Conservation (phyloP, 2,797 vertebrate genomes). For the Naso thynnoides region DNA sequence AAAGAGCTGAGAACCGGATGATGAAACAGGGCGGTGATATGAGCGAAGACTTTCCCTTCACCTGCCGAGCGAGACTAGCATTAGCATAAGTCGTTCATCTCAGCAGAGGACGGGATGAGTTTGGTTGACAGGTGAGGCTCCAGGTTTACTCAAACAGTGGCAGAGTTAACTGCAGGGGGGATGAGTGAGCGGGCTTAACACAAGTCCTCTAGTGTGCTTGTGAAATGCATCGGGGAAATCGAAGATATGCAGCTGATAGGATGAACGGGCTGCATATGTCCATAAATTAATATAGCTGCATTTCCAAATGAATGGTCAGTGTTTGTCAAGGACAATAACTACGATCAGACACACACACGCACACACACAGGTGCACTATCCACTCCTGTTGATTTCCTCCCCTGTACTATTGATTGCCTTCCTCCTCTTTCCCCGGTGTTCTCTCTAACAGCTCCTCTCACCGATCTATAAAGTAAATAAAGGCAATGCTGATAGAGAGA, state of each 20-base stretch:
- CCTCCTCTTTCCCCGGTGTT: slow-evolving; percentile 78
- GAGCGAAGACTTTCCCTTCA: slow-evolving; percentile 55
- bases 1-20: slow-evolving; percentile 30
- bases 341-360: slow-evolving; percentile 5
- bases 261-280: slow-evolving; percentile 18
- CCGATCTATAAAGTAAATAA: slow-evolving; percentile 82
- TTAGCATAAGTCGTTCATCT: slow-evolving; percentile 66
- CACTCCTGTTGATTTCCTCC: slow-evolving; percentile 73
- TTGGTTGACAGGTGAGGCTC: slow-evolving; percentile 67
- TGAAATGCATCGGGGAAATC: slow-evolving; percentile 19
- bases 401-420: slow-evolving; percentile 81
- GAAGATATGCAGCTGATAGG: slow-evolving; percentile 2
- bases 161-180: slow-evolving; percentile 17
- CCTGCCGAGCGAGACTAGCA: slow-evolving; percentile 46
- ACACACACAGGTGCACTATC: slow-evolving; percentile 37
- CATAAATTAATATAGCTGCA: slow-evolving; percentile 42
- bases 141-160: slow-evolving; percentile 31
- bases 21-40: slow-evolving; percentile 35
- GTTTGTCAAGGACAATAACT: slow-evolving; percentile 69
- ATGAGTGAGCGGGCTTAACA: neutral
- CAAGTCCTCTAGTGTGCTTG: slow-evolving; percentile 14
- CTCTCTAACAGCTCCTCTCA: slow-evolving; percentile 79
- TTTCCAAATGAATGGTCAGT: slow-evolving; percentile 54
- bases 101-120: slow-evolving; percentile 35
- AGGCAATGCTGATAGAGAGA: slow-evolving; percentile 65